These are phyloP conservation scores for Actinostola sp. DNA, from an alignment of 92 coral and sea anemone species.

Conservation along the genomic window DNA sequence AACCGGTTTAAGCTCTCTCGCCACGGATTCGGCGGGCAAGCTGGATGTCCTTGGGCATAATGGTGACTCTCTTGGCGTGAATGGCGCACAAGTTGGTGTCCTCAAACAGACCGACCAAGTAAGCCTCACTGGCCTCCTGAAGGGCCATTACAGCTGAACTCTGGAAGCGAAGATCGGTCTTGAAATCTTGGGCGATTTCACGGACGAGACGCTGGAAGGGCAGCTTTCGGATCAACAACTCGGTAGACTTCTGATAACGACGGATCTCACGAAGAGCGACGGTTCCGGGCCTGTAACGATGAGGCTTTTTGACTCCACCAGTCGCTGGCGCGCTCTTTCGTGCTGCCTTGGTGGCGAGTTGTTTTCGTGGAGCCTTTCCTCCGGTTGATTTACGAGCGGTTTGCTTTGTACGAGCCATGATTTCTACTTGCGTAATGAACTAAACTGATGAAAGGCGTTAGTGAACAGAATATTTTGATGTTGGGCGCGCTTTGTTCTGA, in stretches of 20 bases:
- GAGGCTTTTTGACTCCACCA: conserved; percentile 97
- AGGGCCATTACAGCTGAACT: conserved; percentile 99
- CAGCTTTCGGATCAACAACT: conserved; percentile 95
- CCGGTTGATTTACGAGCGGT: conserved; percentile 98
- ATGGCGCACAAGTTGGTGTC: conserved; percentile 99
- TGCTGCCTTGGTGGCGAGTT: conserved; percentile 97
- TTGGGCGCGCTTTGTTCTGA: too few relatives aligned
- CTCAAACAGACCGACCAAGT: conserved; percentile 98
- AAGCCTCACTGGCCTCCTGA: conserved; percentile 99
- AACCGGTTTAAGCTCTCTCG: conserved; percentile 53
- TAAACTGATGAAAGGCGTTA: too few relatives aligned
- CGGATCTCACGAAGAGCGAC: conserved; percentile 99
- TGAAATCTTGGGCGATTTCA: conserved; percentile 84
- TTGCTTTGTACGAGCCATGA: conserved; percentile 97
- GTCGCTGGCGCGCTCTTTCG: conserved; percentile 99
- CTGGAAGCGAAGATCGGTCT: conserved; percentile 95
- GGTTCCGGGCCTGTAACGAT: conserved; percentile 99
- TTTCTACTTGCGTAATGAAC: too few relatives aligned
- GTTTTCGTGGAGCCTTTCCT: conserved; percentile 98
- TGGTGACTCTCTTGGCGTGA: conserved; percentile 99
- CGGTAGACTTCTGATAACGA: conserved; percentile 95
- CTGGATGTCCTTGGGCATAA: conserved; percentile 99
- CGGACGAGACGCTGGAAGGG: conserved; percentile 90
- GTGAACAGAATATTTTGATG: too few relatives aligned
- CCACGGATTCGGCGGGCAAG: conserved; percentile 99